These are phyloP conservation scores for Hirtodrosophila alboralis DNA, from an alignment of 2,888 invertebrate genomes.

Conservation along the genomic window DNA sequence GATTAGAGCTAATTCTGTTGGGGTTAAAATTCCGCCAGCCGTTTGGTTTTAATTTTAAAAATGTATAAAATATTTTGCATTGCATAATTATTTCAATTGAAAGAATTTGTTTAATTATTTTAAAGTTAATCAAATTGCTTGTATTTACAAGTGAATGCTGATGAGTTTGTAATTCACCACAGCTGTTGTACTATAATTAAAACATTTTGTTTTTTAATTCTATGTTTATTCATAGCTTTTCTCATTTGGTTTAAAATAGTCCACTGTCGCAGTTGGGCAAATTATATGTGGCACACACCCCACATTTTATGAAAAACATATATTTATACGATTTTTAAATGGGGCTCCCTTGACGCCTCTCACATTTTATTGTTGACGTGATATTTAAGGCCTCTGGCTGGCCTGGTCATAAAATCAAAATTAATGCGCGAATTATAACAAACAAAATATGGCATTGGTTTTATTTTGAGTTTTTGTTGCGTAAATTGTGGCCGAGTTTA, in stretches of 20 bases:
- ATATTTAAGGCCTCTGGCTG: constrained; percentile 20
- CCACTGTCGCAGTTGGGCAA: constrained; percentile 13
- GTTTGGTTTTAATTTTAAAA: background rate
- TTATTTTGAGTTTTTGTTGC: constrained; percentile 30
- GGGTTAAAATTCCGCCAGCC: too few relatives aligned
- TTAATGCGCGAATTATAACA: constrained; percentile 53
- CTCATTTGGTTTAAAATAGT: background rate
- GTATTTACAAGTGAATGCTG: too few relatives aligned
- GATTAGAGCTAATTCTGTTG: too few relatives aligned
- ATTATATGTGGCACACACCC: constrained; percentile 8
- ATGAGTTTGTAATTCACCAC: too few relatives aligned
- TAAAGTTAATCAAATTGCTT: too few relatives aligned
- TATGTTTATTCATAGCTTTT: background rate
- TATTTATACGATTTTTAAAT: constrained; percentile 46
- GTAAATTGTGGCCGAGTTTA: constrained; percentile 57
- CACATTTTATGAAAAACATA: constrained; percentile 1
- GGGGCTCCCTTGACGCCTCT: constrained; percentile 34
- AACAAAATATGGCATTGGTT: constrained; percentile 49
- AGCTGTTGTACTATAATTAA: too few relatives aligned
- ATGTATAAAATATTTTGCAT: too few relatives aligned
- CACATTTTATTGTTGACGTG: constrained; percentile 52
- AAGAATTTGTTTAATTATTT: too few relatives aligned
- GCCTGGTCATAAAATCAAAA: constrained; percentile 46
- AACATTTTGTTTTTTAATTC: background rate
- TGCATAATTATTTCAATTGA: too few relatives aligned